Evolutionary conservation across 2,113 vertebrate species (phyloP), one percentile per base, ranked within the genome.

Genomic region (Ailuropoda melanoleuca): DNA sequence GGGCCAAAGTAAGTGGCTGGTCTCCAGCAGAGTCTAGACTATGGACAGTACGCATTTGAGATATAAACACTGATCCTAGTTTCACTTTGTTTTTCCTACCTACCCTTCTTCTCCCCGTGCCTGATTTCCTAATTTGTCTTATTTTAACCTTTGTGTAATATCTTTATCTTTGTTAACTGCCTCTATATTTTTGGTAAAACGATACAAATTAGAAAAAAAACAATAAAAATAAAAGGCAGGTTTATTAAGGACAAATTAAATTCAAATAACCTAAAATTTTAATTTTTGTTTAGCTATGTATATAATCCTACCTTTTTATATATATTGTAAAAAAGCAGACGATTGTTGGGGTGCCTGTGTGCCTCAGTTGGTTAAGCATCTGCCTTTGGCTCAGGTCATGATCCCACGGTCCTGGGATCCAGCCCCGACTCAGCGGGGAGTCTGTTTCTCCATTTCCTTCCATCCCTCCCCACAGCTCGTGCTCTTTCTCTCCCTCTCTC

Each of bases 221-320:
- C n/a, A 74, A 82, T 60, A 48, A 72, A 81, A 88, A 43, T 17
- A 39, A 62, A 77, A 93, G n/a, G 14, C 21, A 68, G 6, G 6
- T 90, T 84, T 88, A 43, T 48, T 88, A 39, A 43, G 2, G 12
- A 74, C 15, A 95, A 81, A 90, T 55, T 88, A 74, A 77, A 90
- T 92, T 74, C 43, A 93, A 97, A 93, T 56, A 72, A 82, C 24
- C 37, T 75, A 90, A 87, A 92, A 82, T 34, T 39, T n/a, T 72
- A 78, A 88, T 68, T 78, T 92, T 90, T 78, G n/a, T 43, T 88
- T 75, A 50, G 18, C 34, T 66, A 55, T 48, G 21, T 72, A 56
- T 34, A 98, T 1, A 91, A 70, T 31, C 88, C 8, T 56, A 75
- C 31, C 48, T 91, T 90, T 68, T 87, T 70, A 82, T 26, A 90